These are phyloP conservation scores for Apamea monoglypha DNA, from an alignment of 2,888 invertebrate genomes.

Conservation along the genomic window DNA sequence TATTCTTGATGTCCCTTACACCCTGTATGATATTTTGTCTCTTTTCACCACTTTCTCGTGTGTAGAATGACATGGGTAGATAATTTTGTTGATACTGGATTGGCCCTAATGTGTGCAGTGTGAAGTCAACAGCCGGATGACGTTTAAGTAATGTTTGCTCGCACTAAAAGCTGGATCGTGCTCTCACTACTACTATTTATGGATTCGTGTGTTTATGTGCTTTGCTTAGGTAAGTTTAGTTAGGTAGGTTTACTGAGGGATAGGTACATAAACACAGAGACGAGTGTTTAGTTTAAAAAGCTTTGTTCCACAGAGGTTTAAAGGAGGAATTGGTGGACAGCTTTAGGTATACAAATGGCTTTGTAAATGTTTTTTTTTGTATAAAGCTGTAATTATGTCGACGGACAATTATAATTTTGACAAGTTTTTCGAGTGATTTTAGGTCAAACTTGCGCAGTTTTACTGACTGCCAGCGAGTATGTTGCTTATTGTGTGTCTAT, in stretches of 20 bases:
- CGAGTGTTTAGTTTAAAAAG: neutral
- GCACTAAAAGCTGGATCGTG: constrained; percentile 82
- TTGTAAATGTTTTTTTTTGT: neutral
- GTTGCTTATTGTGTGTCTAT: neutral
- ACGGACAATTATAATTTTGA: neutral
- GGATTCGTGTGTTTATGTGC: constrained; percentile 49
- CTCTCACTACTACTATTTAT: constrained; percentile 53
- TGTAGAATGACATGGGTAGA: constrained; percentile 32
- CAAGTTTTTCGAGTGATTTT: neutral
- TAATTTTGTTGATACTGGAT: constrained; percentile 74
- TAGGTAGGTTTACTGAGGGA: neutral
- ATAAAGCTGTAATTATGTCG: neutral
- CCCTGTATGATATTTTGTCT: neutral
- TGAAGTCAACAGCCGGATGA: constrained; percentile 83
- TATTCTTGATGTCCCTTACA: no score
- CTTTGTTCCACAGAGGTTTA: neutral
- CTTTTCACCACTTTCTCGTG: neutral
- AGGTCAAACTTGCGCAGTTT: no score
- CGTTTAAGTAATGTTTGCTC: constrained; percentile 86
- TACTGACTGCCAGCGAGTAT: neutral
- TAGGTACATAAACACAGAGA: neutral
- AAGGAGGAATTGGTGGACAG: neutral
- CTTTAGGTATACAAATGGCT: neutral
- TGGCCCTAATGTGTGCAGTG: constrained; percentile 80
- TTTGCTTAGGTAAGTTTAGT: constrained; percentile 17